Evolutionary conservation across 2,888 invertebrate genomes (phyloP), one percentile per base, ranked within the genome.

Genomic region (Neria commutata): DNA sequence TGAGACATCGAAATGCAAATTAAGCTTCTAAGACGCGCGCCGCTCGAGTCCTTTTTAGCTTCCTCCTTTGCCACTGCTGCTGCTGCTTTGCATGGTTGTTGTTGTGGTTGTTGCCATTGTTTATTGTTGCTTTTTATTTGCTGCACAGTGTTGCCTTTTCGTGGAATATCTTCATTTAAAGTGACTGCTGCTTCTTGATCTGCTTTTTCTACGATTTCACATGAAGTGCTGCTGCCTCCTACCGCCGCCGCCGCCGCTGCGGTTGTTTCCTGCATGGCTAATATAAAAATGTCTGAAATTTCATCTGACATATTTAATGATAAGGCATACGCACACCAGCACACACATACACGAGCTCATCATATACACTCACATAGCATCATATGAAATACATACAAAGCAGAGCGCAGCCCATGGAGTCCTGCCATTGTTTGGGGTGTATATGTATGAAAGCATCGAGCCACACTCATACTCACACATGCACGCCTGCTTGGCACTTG

Each of bases 201-300:
- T 48, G 6, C 3, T 48, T 48, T 48, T 48, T 48, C 48, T 33
- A 25, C 25, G 14, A 5, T 33, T 33, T 24, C 24, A n/a, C 6
- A 25, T 25, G 16, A 37, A 19, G 17, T 48, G 23, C 16, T 25
- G 25, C 3, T 48, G 14, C n/a, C 6, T 46, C 19, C 19, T 46
- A 23, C 19, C 19, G 5, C n/a, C 46, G 11, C 46, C 5, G 11
- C 21, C 33, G 33, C 14, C 33, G 33, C 4, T 46, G 11, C n/a
- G 10, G 4, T 5, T 46, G 5, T 24, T 17, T 6, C 19, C 42
- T 42, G 19, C 10, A 42, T 6, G 49, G 49, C 49, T 29, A 49
- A 49, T 29, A 49, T 49, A 49, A 49, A 49, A 49, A 49, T 19
- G 49, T 49, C 26, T 49, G 49, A 29, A 49, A 49, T 49, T 49